Percentiles rank a stretch among this genome's conserved stretches.
phyloP scores from a whole-genome alignment of 2,888 invertebrate species.

The Lepidocyrtoides sp. region DNA sequence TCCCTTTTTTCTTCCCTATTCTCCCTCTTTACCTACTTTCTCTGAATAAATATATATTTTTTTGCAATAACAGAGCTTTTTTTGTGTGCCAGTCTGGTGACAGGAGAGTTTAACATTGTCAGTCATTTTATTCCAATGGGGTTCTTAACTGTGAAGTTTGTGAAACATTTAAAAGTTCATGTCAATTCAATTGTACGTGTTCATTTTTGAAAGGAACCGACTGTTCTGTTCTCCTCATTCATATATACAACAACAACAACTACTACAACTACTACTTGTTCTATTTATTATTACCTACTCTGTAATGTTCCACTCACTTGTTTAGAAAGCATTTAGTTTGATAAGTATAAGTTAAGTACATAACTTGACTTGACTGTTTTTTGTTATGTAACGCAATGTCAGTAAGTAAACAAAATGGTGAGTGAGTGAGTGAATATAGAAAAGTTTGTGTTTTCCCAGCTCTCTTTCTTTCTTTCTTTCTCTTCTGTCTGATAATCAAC shows the following conservation, averaged over 20 bases:
- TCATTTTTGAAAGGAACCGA: conserved; percentile 5
- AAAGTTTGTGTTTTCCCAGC: conserved; percentile 32
- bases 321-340: no score
- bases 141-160: conserved; percentile 26
- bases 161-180: conserved; percentile 30
- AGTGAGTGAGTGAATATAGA: background rate
- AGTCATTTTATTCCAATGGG: conserved; percentile 28
- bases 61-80: background rate
- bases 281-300: no score
- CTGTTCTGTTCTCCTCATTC: background rate
- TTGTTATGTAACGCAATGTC: background rate
- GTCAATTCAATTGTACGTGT: conserved; percentile 32
- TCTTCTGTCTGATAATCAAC: conserved; percentile 18
- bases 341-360: no score
- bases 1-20: background rate
- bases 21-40: background rate
- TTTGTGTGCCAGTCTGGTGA: conserved; percentile 9
- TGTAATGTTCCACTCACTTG: no score
- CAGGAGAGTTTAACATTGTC: conserved; percentile 9
- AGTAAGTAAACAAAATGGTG: conserved; percentile 1
- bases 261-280: no score
- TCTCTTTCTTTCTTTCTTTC: background rate
- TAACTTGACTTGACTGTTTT: no score
- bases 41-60: background rate
- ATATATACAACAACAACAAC: no score